Evolutionary conservation across 2,888 invertebrate species (phyloP).

Genomic region (Peribatodes rhomboidaria): DNA sequence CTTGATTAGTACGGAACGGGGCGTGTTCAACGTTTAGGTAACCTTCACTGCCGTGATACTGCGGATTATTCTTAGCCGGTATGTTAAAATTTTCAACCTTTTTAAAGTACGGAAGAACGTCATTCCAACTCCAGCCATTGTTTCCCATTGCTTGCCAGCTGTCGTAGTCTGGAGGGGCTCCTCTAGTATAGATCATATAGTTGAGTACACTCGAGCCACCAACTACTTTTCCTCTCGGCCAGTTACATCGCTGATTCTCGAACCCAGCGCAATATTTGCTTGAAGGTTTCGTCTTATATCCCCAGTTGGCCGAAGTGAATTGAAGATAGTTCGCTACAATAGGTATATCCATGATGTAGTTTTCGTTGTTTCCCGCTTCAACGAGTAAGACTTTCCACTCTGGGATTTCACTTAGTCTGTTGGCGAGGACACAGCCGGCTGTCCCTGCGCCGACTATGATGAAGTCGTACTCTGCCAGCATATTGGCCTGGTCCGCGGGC

Average conservation of each 20-base stretch:
- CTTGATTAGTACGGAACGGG: conserved; percentile 81
- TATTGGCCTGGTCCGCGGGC: conserved; percentile 81
- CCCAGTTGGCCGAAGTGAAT: conserved; percentile 92
- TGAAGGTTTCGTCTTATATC: conserved; percentile 92
- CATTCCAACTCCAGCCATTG: conserved; percentile 90
- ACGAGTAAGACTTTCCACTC: conserved; percentile 89
- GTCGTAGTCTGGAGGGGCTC: conserved; percentile 91
- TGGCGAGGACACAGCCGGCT: conserved; percentile 92
- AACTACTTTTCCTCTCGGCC: conserved; percentile 93
- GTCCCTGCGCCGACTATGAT: conserved; percentile 93
- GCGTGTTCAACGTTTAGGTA: conserved; percentile 85
- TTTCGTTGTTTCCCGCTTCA: conserved; percentile 91
- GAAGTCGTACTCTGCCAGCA: conserved; percentile 90
- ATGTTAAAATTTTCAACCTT: conserved; percentile 91
- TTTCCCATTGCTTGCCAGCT: conserved; percentile 91
- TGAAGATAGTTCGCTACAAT: conserved; percentile 91
- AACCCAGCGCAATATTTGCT: conserved; percentile 91
- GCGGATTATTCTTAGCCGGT: conserved; percentile 80
- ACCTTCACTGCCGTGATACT: conserved; percentile 86
- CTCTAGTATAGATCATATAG: conserved; percentile 93
- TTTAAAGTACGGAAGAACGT: conserved; percentile 91
- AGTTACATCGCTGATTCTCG: conserved; percentile 91
- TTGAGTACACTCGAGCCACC: conserved; percentile 94
- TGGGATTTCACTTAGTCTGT: conserved; percentile 90
- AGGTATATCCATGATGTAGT: conserved; percentile 91